These are phyloP conservation scores for Diadema setosum DNA, from an alignment of 35 echinoderm and acorn worm genomes.

Conservation along the genomic window DNA sequence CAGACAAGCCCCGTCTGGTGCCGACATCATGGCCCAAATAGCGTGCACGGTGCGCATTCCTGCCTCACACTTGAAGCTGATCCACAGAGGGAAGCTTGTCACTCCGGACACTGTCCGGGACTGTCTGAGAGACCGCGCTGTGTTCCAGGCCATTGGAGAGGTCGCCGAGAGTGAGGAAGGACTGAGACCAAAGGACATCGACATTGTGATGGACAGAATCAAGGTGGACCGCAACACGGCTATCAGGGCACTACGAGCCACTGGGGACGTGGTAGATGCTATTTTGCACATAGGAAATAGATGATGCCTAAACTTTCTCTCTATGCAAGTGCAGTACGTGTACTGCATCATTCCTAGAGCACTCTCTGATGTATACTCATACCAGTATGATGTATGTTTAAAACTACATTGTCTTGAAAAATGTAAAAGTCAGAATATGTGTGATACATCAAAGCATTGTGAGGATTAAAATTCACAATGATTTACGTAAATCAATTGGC, in stretches of 20 bases:
- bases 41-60: slow-evolving; percentile 35
- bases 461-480: too few relatives aligned
- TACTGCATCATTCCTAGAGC: too few relatives aligned
- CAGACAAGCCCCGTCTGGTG: neutral
- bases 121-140: slow-evolving; percentile 42
- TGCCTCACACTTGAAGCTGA: slow-evolving; percentile 48
- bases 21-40: slow-evolving; percentile 20
- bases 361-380: too few relatives aligned
- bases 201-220: slow-evolving; percentile 30
- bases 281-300: slow-evolving; percentile 78
- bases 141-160: slow-evolving; percentile 94
- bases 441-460: too few relatives aligned
- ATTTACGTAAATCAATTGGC: too few relatives aligned
- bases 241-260: slow-evolving; percentile 51
- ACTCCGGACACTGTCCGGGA: slow-evolving; percentile 22
- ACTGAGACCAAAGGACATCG: slow-evolving; percentile 27
- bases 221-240: slow-evolving; percentile 73
- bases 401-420: too few relatives aligned
- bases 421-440: too few relatives aligned
- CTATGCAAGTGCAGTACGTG: too few relatives aligned
- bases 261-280: slow-evolving; percentile 80
- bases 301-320: neutral
- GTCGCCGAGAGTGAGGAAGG: slow-evolving; percentile 64
- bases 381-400: too few relatives aligned
- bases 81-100: slow-evolving; percentile 74